phyloP scores from a whole-genome alignment of 1,140 invertebrate species.

The Drosophila nigromelanica region DNA sequence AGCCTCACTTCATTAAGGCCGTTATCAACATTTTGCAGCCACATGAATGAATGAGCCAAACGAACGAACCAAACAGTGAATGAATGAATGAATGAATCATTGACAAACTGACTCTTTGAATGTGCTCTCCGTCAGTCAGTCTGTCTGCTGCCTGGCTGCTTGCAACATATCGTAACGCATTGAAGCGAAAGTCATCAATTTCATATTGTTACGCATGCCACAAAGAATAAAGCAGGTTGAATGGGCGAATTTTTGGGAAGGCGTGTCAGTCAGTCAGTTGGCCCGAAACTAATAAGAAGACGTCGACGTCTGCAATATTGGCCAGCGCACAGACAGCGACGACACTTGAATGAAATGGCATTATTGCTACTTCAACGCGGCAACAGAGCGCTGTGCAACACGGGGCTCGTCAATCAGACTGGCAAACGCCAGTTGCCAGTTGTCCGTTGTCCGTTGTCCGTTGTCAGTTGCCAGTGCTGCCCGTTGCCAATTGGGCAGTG shows the following conservation, averaged over 20 bases:
- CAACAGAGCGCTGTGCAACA: slow-evolving; percentile 32
- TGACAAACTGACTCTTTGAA: slow-evolving; percentile 19
- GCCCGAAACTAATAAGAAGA: slow-evolving; percentile 71
- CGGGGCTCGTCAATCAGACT: slow-evolving; percentile 66
- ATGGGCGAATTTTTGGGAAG: slow-evolving; percentile 1
- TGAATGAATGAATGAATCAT: slow-evolving; percentile 41
- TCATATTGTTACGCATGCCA: slow-evolving; percentile 82
- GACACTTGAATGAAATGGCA: slow-evolving; percentile 79
- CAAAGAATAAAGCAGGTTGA: slow-evolving; percentile 52
- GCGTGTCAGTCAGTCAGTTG: slow-evolving; percentile 12
- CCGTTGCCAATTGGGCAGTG: slow-evolving; percentile 15
- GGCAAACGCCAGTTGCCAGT: slow-evolving; percentile 22
- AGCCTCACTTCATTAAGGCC: slow-evolving; percentile 76
- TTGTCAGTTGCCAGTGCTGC: slow-evolving; percentile 13
- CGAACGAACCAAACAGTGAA: slow-evolving; percentile 24
- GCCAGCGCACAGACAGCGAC: slow-evolving; percentile 44
- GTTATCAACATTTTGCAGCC: slow-evolving; percentile 77
- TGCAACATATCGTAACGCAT: slow-evolving; percentile 77
- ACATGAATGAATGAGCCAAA: slow-evolving; percentile 55
- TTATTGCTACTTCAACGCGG: slow-evolving; percentile 81
- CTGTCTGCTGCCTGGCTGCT: slow-evolving; percentile 34
- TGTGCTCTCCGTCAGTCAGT: slow-evolving; percentile 3
- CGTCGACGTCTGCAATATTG: slow-evolving; percentile 39
- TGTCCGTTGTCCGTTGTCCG: slow-evolving; percentile 9
- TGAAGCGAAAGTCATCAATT: slow-evolving; percentile 80